phyloP scores from a whole-genome alignment of 1,140 invertebrate genomes.

The Drosophila arizonae region DNA sequence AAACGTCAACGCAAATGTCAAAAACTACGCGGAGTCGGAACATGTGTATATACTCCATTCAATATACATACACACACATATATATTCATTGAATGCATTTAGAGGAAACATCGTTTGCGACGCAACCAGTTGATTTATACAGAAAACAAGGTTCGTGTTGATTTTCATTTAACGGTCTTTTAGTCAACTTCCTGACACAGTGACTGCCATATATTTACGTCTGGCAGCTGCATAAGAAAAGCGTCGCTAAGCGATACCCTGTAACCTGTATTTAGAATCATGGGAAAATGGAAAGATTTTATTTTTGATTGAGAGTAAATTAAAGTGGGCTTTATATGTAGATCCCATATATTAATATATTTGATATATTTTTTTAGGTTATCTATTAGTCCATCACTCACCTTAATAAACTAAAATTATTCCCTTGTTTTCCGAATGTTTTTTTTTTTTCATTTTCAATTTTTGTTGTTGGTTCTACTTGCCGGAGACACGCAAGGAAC shows the following conservation, averaged over 20 bases:
- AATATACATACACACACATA: too few species aligned
- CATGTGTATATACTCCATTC: constrained; percentile 18
- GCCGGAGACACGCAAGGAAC: constrained; percentile 62
- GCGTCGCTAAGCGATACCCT: constrained; percentile 42
- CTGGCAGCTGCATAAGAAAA: constrained; percentile 12
- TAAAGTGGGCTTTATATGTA: too few species aligned
- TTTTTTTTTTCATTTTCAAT: constrained; percentile 25
- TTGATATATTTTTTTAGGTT: background rate
- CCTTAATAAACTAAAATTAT: constrained; percentile 3
- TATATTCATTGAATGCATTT: constrained; percentile 28
- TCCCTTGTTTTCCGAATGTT: constrained; percentile 12
- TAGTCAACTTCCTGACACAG: constrained; percentile 80
- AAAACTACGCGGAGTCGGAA: constrained; percentile 62
- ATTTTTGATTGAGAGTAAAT: background rate
- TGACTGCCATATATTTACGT: constrained; percentile 78
- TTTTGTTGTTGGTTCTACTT: constrained; percentile 33
- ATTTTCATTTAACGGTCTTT: constrained; percentile 81
- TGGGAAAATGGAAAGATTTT: background rate
- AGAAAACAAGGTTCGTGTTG: constrained; percentile 69
- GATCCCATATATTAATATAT: background rate
- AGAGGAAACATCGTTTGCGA: constrained; percentile 47
- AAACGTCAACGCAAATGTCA: constrained; percentile 79
- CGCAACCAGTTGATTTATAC: constrained; percentile 80
- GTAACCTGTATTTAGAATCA: background rate
- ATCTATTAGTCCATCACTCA: background rate